phyloP scores from a whole-genome alignment of 2,797 vertebrate species.

The Ctenosaura bakeri region DNA sequence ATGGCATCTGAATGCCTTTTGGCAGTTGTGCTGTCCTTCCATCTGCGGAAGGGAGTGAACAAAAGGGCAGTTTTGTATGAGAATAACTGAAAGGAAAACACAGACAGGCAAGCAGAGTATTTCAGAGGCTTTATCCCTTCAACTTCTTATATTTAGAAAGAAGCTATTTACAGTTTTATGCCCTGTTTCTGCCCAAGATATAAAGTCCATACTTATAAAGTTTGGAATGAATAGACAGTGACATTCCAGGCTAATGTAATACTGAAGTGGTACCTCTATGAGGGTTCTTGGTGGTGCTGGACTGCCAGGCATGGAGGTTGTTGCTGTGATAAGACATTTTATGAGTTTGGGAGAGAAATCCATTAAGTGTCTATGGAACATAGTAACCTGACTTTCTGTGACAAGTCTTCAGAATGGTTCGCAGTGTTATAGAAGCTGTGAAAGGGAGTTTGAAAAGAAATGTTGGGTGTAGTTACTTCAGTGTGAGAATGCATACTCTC shows the following conservation, averaged over 20 bases:
- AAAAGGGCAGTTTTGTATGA: constrained; percentile 21
- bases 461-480: background rate
- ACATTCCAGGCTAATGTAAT: background rate
- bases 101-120: background rate
- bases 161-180: background rate
- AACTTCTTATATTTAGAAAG: constrained; percentile 1
- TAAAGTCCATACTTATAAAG: background rate
- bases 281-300: background rate
- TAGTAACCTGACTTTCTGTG: too few species aligned
- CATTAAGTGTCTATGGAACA: background rate
- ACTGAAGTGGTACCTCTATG: background rate
- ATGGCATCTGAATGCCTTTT: constrained; percentile 27
- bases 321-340: background rate
- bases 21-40: constrained; percentile 16
- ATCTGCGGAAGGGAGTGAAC: constrained; percentile 16
- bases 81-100: background rate
- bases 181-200: background rate
- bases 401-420: background rate
- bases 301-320: background rate
- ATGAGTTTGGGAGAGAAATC: background rate
- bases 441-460: background rate
- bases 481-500: background rate
- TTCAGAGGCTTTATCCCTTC: background rate
- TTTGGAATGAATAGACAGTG: background rate
- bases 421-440: background rate